phyloP scores from a whole-genome alignment of 2,113 vertebrate genomes.

The Azemiops feae region DNA sequence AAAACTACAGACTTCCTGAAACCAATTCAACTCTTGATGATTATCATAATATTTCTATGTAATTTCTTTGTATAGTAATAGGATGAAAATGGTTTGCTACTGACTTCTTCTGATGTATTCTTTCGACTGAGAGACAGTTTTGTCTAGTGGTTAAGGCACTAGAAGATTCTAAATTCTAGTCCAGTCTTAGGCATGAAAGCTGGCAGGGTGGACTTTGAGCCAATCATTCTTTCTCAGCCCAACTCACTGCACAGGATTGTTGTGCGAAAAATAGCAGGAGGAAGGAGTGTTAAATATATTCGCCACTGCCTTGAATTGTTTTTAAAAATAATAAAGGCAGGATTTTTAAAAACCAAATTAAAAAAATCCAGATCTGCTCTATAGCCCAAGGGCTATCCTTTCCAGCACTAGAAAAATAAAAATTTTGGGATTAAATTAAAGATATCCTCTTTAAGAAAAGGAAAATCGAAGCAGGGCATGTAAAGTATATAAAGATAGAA shows the following conservation, averaged over 20 bases:
- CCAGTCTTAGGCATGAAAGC: neutral
- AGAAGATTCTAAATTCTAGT: neutral
- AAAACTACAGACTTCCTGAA: no score
- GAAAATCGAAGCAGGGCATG: neutral
- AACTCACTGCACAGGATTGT: neutral
- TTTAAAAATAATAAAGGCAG: neutral
- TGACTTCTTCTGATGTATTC: neutral
- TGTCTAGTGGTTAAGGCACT: neutral
- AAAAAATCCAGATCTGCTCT: neutral
- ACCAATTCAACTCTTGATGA: no score
- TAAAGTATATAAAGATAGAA: neutral
- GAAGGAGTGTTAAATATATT: neutral
- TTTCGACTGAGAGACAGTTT: neutral
- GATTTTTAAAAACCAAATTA: neutral
- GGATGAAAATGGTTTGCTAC: neutral
- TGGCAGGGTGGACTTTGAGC: neutral
- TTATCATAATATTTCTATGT: neutral
- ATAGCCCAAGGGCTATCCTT: neutral
- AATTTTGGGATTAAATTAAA: neutral
- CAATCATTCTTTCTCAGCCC: neutral
- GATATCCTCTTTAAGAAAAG: neutral
- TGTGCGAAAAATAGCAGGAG: neutral
- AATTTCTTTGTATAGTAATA: neutral
- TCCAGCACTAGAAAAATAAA: neutral
- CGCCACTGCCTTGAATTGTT: neutral